Percentiles rank a stretch among this genome's conserved stretches.
phyloP scores from a whole-genome alignment of 1,140 invertebrate genomes.

The Papilio glaucus region DNA sequence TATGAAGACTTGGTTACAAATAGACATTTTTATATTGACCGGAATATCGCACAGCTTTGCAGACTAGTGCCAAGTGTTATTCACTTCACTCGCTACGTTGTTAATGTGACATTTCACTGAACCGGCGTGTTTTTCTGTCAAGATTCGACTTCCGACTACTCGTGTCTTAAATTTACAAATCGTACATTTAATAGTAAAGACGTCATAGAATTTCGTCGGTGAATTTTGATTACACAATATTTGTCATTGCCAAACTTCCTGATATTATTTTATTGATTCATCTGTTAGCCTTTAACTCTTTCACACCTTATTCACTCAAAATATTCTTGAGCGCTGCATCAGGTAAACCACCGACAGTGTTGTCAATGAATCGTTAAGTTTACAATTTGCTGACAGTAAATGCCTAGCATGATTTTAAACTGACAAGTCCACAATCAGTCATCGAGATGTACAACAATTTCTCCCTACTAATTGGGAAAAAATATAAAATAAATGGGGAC shows the following conservation, averaged over 20 bases:
- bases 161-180: not conserved
- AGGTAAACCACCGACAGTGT: too few relatives aligned
- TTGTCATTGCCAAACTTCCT: conserved; percentile 9
- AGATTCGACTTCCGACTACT: not conserved
- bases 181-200: not conserved
- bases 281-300: not conserved
- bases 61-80: not conserved
- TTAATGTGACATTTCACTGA: not conserved
- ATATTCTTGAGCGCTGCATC: too few relatives aligned
- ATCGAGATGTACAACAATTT: too few relatives aligned
- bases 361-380: too few relatives aligned
- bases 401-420: too few relatives aligned
- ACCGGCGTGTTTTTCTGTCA: not conserved
- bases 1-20: too few relatives aligned
- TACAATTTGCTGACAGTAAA: too few relatives aligned
- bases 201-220: not conserved
- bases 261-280: not conserved
- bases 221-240: not conserved
- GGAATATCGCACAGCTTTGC: not conserved
- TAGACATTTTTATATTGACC: not conserved
- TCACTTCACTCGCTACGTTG: not conserved
- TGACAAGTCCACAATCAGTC: too few relatives aligned
- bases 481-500: too few relatives aligned
- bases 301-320: not conserved
- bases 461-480: too few relatives aligned